Conservation (phyloP, 2,797 vertebrate genomes). For the Chiroxiphia lanceolata region DNA sequence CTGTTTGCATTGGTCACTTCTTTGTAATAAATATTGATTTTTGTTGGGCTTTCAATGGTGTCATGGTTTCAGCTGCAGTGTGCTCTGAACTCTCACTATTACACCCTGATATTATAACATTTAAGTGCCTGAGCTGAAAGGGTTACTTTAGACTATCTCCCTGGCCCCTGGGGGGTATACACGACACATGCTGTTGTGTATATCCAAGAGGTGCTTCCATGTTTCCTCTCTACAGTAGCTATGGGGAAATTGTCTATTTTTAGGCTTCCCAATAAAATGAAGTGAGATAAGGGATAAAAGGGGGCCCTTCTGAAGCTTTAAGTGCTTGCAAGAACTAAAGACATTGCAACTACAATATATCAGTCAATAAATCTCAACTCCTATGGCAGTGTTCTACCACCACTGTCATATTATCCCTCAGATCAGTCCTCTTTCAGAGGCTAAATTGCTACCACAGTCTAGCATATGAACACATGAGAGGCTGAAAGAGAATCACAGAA, state of each 20-base stretch:
- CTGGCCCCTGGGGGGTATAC: neutral
- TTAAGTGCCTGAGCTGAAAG: neutral
- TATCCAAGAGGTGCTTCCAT: neutral
- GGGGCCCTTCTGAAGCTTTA: neutral
- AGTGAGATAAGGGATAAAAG: neutral
- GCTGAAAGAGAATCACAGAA: neutral
- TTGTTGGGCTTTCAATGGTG: too few species aligned
- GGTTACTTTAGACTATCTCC: neutral
- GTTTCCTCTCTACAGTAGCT: neutral
- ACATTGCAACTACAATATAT: neutral
- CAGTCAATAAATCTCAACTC: neutral
- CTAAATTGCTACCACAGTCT: neutral
- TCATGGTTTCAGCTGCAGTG: too few species aligned
- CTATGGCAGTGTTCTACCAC: neutral
- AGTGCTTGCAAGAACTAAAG: neutral
- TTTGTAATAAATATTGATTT: too few species aligned
- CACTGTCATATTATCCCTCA: neutral
- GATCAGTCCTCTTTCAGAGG: neutral
- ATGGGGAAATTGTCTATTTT: neutral
- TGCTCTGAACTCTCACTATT: too few species aligned
- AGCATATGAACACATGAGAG: neutral
- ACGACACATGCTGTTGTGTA: accelerated
- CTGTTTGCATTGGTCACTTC: too few species aligned
- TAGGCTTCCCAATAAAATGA: neutral
- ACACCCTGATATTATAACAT: neutral